These are phyloP conservation scores for Ornithoptera priamus DNA, from an alignment of 2,888 invertebrate genomes.

Conservation along the genomic window DNA sequence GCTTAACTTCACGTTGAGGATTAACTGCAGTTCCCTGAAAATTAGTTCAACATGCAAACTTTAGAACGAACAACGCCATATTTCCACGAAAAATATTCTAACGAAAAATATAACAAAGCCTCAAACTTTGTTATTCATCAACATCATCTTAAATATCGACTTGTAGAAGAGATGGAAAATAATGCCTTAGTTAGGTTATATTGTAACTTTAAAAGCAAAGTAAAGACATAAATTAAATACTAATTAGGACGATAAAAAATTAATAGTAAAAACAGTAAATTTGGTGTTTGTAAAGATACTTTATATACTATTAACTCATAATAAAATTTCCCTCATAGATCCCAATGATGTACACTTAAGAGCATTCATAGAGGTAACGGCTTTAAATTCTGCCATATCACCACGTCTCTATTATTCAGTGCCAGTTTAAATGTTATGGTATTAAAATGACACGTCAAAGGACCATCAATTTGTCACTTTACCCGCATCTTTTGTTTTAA, in stretches of 20 bases:
- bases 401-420: slow-evolving; percentile 66
- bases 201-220: no score
- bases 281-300: neutral
- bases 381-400: slow-evolving; percentile 52
- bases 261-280: neutral
- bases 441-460: slow-evolving; percentile 54
- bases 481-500: slow-evolving; percentile 57
- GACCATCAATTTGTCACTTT: slow-evolving; percentile 65
- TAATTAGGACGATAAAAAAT: no score
- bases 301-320: neutral
- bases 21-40: slow-evolving; percentile 54
- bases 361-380: slow-evolving; percentile 14
- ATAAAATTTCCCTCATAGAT: slow-evolving; percentile 9
- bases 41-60: slow-evolving; percentile 49
- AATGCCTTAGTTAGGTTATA: no score
- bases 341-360: slow-evolving; percentile 10
- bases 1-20: slow-evolving; percentile 56
- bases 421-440: slow-evolving; percentile 53
- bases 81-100: slow-evolving; percentile 18
- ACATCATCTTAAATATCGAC: neutral
- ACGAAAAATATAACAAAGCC: slow-evolving; percentile 9
- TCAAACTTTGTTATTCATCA: neutral
- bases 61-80: slow-evolving; percentile 42
- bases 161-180: no score
- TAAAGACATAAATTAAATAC: no score